Percentiles rank a stretch among this genome's conserved stretches.
phyloP scores from a whole-genome alignment of 2,113 vertebrate species.

The Pseudonaja textilis region DNA sequence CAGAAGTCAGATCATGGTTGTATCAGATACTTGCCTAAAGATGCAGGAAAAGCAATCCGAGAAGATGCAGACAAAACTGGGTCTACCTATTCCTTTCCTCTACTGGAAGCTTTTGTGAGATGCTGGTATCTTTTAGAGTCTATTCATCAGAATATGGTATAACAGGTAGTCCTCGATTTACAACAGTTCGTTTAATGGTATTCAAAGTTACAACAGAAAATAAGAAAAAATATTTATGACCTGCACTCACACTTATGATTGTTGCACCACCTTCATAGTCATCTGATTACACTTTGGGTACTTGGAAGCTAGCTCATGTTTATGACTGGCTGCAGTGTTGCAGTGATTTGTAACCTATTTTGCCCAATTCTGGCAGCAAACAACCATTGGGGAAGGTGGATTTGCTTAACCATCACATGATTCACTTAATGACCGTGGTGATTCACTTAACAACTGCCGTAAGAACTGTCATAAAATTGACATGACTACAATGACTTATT shows the following conservation, averaged over 20 bases:
- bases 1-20: background rate
- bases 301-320: no score
- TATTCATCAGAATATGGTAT: background rate
- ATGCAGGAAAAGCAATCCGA: background rate
- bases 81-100: background rate
- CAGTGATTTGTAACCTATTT: no score
- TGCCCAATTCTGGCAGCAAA: no score
- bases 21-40: background rate
- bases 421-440: background rate
- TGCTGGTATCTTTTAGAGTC: background rate
- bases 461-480: background rate
- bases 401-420: background rate
- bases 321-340: no score
- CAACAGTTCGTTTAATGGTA: no score
- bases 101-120: background rate
- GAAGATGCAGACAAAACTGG: background rate
- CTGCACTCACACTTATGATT: no score
- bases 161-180: no score
- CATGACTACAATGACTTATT: no score
- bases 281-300: no score
- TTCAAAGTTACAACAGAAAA: no score
- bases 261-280: no score
- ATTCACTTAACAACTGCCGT: background rate
- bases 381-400: background rate
- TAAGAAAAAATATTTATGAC: no score